Evolutionary conservation across 2,888 invertebrate genomes (phyloP), one percentile per base, ranked within the genome.

Genomic region (Julus scanicus): DNA sequence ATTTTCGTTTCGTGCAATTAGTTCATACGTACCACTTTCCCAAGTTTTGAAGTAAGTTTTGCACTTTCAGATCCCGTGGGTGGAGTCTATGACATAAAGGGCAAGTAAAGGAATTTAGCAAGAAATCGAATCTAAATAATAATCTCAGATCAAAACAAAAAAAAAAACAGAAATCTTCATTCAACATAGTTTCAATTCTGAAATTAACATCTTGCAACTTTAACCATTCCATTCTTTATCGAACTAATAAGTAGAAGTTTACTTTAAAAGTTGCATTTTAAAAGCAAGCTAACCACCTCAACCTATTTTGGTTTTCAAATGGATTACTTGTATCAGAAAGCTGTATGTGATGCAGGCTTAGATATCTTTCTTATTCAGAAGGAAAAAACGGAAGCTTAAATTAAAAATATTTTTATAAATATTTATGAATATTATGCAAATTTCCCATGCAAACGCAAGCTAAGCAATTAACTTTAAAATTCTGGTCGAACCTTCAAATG

Each of bases 11-110:
- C 86, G 29, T 48, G 86, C 86, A 53, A 37, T 53, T 86, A 84
- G 84, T 84, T 40, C 2, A 53, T 88, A 88, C 88, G 29, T 88
- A 88, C 88, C 88, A 84, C 83, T 88, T 88, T 88, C 83, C 88
- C 88, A 13, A 88, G 29, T 84, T 88, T 88, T 48, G 83, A 44
- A 88, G 80, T 88, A 29, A 88, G 48, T 48, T 88, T 88, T 88
- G 88, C 37, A 48, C 88, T 88, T 88, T 88, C 88, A 20, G 44
- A 37, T 88, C 88, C 88, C 39, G 13, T 63, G 49, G 84, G 88
- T 15, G 53, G 83, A 88, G 44, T 88, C 88, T 88, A 84, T 63
- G 63, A 44, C 44, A 53, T 48, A 84, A 84, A 84, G 17, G 88
- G 57, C 88, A 84, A 88, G 57, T 87, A 44, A 48, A 48, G 48